Evolutionary conservation across 2,888 invertebrate genomes (phyloP), one percentile per base, ranked within the genome.

Genomic region (Xestoiulus laeticollis): DNA sequence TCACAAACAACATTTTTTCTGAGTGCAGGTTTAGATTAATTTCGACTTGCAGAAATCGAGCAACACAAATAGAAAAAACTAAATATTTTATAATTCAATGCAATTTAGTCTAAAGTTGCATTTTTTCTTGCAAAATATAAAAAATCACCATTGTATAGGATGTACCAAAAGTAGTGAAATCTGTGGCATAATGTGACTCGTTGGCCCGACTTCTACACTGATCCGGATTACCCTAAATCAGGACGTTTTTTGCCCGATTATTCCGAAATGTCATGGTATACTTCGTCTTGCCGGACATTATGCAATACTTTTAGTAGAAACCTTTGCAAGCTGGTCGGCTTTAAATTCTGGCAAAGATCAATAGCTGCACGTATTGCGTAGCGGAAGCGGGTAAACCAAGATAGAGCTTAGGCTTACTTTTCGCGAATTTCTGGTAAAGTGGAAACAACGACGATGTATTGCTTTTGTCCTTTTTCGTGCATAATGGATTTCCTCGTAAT

Each of bases 361-460:
- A 78, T 78, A 78, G 78, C 78, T 78, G 78, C 78, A 78, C 78
- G 78, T 78, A 78, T 78, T 78, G 78, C 78, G 78, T 78, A 78
- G 78, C 78, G 78, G 78, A 78, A 78, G 30, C 78, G 78, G 78
- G 78, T 78, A 78, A 78, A 78, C 78, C 78, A 78, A 78, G 78
- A 26, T 78, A 78, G 78, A 78, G 78, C 78, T 78, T 78, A 78
- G 78, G 78, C 78, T 78, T 78, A 78, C 78, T 78, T 78, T 78
- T 78, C 78, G 78, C 78, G 78, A 78, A 78, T 78, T 78, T 78
- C 78, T 78, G 78, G 78, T 78, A 78, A 78, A 78, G 78, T 78
- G 78, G 78, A 78, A 30, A 30, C 78, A 78, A 78, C 78, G 78
- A 78, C 78, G 78, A 78, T 78, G 78, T 30, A 78, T 78, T 78